Evolutionary conservation across 23 tunicate species (phyloP).

Genomic region (Trididemnum clinides): DNA sequence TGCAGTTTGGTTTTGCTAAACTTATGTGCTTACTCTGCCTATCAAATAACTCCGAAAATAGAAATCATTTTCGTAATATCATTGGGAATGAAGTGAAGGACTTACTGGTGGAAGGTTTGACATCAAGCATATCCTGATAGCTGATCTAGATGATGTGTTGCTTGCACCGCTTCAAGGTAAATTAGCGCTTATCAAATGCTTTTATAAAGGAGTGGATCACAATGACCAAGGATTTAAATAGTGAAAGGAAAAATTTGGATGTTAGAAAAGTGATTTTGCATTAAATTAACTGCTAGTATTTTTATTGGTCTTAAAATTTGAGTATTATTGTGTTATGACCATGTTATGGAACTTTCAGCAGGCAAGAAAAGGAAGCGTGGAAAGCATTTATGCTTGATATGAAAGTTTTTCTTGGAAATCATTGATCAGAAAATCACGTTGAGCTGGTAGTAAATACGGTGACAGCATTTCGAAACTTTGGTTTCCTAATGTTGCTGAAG

Average conservation of each 20-base stretch:
- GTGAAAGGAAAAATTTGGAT: not conserved
- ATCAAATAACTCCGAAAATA: too few relatives aligned
- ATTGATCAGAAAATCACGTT: not conserved
- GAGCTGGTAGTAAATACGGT: not conserved
- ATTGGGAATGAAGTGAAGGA: too few relatives aligned
- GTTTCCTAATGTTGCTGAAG: not conserved
- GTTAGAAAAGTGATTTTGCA: not conserved
- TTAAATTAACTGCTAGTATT: not conserved
- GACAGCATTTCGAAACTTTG: not conserved
- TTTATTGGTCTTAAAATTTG: not conserved
- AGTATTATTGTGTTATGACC: not conserved
- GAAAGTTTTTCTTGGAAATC: not conserved
- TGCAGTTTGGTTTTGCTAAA: too few relatives aligned
- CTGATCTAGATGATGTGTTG: too few relatives aligned
- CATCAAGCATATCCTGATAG: too few relatives aligned
- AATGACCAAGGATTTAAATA: too few relatives aligned
- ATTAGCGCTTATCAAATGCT: too few relatives aligned
- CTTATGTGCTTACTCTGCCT: too few relatives aligned
- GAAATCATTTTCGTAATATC: too few relatives aligned
- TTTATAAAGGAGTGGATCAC: too few relatives aligned
- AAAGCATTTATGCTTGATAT: not conserved
- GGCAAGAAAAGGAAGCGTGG: not conserved
- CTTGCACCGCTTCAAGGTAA: too few relatives aligned
- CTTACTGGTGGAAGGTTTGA: too few relatives aligned
- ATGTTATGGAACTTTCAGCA: not conserved